These are phyloP conservation scores for Pseudolaguvia tuberculata DNA, from an alignment of 2,113 vertebrate genomes.

Conservation along the genomic window DNA sequence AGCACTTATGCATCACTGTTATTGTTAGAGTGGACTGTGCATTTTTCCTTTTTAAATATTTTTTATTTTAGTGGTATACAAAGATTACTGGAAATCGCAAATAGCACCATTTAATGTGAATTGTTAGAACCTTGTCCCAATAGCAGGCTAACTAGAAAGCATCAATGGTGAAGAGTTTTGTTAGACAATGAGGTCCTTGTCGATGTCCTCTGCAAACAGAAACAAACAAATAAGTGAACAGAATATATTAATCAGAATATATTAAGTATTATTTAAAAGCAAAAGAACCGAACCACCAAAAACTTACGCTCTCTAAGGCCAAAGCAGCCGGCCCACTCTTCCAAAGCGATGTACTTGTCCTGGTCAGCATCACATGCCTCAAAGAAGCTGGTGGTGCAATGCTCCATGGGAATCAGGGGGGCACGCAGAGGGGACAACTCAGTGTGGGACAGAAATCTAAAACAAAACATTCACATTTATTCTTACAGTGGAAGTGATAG, in stretches of 20 bases:
- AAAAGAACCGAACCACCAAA: not conserved
- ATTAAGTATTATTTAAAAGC: not conserved
- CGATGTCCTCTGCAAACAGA: slow-evolving; percentile 88
- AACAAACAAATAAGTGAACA: slow-evolving; percentile 33
- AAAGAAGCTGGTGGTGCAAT: slow-evolving; percentile 98
- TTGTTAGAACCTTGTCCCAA: slow-evolving; percentile 85
- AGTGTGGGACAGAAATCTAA: slow-evolving; percentile 93
- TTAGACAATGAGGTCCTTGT: slow-evolving; percentile 94
- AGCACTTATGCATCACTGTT: slow-evolving; percentile 41
- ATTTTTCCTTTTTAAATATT: slow-evolving; percentile 49
- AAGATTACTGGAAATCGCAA: slow-evolving; percentile 66
- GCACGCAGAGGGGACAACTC: slow-evolving; percentile 94
- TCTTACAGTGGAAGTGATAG: not conserved
- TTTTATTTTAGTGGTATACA: slow-evolving; percentile 74
- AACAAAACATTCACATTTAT: not conserved
- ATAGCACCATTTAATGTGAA: slow-evolving; percentile 87
- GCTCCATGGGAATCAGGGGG: slow-evolving; percentile 98
- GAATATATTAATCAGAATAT: not conserved
- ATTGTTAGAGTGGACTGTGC: slow-evolving; percentile 64
- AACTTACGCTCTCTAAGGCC: slow-evolving; percentile 95
- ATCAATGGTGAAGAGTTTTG: slow-evolving; percentile 51
- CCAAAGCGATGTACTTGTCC: slow-evolving; percentile 96
- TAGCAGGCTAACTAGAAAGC: slow-evolving; percentile 55
- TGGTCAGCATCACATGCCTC: slow-evolving; percentile 86
- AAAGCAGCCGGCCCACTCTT: slow-evolving; percentile 95